Percentiles rank a stretch among this genome's conserved stretches.
Conservation (phyloP, 1,140 invertebrate species). For the Neodiprion fabricii region DNA sequence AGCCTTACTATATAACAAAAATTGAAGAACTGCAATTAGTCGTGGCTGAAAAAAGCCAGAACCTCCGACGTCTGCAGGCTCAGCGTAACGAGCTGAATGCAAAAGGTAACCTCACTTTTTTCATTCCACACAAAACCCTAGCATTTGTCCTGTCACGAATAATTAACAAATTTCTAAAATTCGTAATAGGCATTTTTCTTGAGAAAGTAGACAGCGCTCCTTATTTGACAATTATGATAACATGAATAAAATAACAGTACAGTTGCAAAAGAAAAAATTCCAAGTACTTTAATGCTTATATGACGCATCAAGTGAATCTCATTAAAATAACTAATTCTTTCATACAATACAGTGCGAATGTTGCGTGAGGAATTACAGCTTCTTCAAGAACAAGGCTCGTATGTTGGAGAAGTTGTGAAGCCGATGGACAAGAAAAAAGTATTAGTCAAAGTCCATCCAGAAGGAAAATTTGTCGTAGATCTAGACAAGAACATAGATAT, state of each 20-base stretch:
- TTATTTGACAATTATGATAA: background rate
- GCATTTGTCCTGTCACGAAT: too few relatives aligned
- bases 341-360: slow-evolving; percentile 82
- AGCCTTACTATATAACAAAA: slow-evolving; percentile 95
- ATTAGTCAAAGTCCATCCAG: slow-evolving; percentile 98
- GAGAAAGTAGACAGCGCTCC: background rate
- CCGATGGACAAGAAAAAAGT: slow-evolving; percentile 99
- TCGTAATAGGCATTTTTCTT: background rate
- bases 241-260: background rate
- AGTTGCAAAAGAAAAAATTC: background rate
- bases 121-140: background rate
- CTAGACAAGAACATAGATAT: slow-evolving; percentile 99
- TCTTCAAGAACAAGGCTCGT: slow-evolving; percentile 98
- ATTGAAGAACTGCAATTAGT: slow-evolving; percentile 95
- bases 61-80: slow-evolving; percentile 95
- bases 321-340: too few relatives aligned
- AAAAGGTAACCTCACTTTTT: slow-evolving; percentile 71
- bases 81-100: slow-evolving; percentile 99
- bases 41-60: slow-evolving; percentile 97
- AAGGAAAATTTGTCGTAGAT: slow-evolving; percentile 99
- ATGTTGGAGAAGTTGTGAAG: slow-evolving; percentile 99
- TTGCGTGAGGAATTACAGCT: slow-evolving; percentile 96
- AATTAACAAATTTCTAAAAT: slow-evolving; percentile 13
- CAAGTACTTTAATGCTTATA: too few relatives aligned
- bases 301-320: too few relatives aligned